These are phyloP conservation scores for Shargacucullia verbasci DNA, from an alignment of 2,888 invertebrate genomes.

Conservation along the genomic window DNA sequence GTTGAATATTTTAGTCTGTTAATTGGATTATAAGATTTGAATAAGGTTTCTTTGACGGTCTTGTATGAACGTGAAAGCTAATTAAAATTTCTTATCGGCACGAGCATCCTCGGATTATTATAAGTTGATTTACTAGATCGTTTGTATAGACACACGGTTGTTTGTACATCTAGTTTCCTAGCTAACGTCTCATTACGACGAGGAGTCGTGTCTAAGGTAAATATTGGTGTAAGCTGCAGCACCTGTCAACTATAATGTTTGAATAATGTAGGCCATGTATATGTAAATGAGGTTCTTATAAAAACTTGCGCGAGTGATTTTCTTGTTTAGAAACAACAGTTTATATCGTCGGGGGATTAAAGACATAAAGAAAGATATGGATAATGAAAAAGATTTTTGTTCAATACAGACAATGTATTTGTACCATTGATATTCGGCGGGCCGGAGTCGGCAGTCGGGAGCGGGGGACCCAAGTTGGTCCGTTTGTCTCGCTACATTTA, in stretches of 20 bases:
- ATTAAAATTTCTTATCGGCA: constrained; percentile 55
- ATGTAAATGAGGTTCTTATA: constrained; percentile 40
- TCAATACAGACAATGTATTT: constrained; percentile 63
- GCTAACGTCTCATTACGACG: constrained; percentile 40
- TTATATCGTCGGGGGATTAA: constrained; percentile 40
- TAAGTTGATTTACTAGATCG: constrained; percentile 48
- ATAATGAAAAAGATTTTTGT: constrained; percentile 60
- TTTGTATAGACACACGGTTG: constrained; percentile 1
- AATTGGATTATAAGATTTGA: constrained; percentile 68
- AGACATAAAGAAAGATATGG: constrained; percentile 54
- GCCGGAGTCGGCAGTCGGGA: constrained; percentile 66
- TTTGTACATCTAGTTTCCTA: constrained; percentile 15
- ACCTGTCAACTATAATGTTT: constrained; percentile 43
- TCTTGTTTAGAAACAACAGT: constrained; percentile 30
- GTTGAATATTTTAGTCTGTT: constrained; percentile 65
- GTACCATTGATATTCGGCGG: constrained; percentile 70
- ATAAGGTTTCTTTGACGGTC: constrained; percentile 57
- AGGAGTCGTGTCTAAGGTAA: constrained; percentile 24
- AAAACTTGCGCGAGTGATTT: constrained; percentile 36
- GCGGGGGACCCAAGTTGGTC: constrained; percentile 73
- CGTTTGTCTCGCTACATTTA: constrained; percentile 84
- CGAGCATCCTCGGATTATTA: constrained; percentile 51
- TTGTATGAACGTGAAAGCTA: constrained; percentile 52
- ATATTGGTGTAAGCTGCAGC: constrained; percentile 38
- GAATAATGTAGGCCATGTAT: constrained; percentile 32